phyloP scores from a whole-genome alignment of 2,113 vertebrate species.

The Semnopithecus entellus region DNA sequence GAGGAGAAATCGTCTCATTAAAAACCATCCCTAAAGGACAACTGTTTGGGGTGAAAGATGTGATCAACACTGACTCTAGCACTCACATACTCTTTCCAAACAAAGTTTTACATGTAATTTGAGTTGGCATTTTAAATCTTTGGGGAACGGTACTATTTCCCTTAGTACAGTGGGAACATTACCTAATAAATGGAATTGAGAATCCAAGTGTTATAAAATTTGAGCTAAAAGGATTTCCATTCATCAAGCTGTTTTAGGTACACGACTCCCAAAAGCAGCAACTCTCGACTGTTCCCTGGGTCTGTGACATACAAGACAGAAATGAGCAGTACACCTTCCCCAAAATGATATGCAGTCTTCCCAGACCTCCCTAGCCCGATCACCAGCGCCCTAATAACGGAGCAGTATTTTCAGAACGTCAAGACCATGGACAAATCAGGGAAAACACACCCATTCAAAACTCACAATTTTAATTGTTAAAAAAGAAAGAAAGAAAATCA shows the following conservation, averaged over 20 bases:
- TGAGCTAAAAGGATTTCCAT: slow-evolving; percentile 25
- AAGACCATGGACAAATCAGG: neutral
- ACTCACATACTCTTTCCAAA: slow-evolving; percentile 28
- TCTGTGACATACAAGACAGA: neutral
- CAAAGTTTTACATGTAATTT: slow-evolving; percentile 69
- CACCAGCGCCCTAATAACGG: neutral
- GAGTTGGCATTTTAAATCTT: slow-evolving; percentile 66
- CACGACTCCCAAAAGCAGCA: neutral
- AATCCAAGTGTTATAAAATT: neutral
- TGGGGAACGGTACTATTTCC: neutral
- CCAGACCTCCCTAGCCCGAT: neutral
- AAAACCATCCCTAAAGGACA: neutral
- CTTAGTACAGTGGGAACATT: neutral
- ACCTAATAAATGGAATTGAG: neutral
- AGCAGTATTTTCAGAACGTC: slow-evolving; percentile 45
- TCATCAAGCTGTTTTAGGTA: neutral
- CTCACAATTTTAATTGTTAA: slow-evolving; percentile 77
- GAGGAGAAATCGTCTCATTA: neutral
- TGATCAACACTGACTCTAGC: neutral
- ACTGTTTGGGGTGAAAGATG: neutral
- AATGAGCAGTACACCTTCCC: too few relatives aligned
- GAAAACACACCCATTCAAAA: slow-evolving; percentile 63
- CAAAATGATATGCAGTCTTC: neutral
- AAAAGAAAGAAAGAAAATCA: neutral
- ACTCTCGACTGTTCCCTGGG: neutral